phyloP scores from a whole-genome alignment of 2,113 vertebrate species.

The Sterrhoptilus dennistouni region DNA sequence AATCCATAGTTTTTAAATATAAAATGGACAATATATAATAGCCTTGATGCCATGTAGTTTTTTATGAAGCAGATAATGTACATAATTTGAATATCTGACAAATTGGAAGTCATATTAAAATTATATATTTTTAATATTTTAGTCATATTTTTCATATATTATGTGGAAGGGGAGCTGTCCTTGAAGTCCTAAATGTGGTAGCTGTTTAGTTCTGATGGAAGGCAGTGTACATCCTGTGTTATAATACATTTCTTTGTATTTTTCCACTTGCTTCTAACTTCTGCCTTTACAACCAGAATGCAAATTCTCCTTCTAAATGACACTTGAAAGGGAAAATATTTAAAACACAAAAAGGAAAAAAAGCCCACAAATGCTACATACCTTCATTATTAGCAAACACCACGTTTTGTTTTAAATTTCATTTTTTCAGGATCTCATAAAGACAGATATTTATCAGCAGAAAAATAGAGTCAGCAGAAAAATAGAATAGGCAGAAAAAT shows the following conservation, averaged over 20 bases:
- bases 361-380: not conserved
- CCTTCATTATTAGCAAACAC: not conserved
- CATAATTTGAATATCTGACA: not conserved
- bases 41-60: not conserved
- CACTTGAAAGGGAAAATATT: not conserved
- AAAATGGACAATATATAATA: not conserved
- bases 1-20: not conserved
- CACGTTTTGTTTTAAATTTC: not conserved
- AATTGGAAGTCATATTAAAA: not conserved
- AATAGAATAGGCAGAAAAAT: conserved; percentile 50
- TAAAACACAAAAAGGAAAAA: not conserved
- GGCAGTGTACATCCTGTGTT: not conserved
- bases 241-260: not conserved
- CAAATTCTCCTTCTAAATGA: not conserved
- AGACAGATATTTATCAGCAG: conserved; percentile 25
- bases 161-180: not conserved
- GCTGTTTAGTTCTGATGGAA: not conserved
- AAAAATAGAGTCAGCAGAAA: conserved; percentile 51
- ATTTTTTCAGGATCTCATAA: conserved; percentile 52
- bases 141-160: not conserved
- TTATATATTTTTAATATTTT: not conserved
- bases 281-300: not conserved
- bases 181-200: not conserved
- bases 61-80: not conserved
- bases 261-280: not conserved